A percentile compares a stretch with the other conserved stretches of the same genome.
Conservation (phyloP, 2,113 vertebrate genomes). For the Nansenia antarctica region DNA sequence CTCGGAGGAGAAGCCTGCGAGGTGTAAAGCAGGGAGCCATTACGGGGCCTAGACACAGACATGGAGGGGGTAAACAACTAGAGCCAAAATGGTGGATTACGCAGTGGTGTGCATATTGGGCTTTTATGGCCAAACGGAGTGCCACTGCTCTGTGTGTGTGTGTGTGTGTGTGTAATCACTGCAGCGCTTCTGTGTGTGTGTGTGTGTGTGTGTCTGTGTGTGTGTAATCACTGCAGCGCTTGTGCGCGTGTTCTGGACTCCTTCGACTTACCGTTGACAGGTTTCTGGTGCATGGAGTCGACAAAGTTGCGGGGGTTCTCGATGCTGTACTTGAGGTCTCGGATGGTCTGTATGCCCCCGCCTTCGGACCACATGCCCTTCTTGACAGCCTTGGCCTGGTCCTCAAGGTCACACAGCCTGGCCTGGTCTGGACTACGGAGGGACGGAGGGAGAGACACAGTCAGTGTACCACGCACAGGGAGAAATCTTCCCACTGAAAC, state of each 20-base stretch:
- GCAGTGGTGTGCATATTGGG: not conserved
- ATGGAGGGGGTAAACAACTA: not conserved
- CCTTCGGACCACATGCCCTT: slow-evolving; percentile 95
- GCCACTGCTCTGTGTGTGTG: not conserved
- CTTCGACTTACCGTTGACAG: slow-evolving; percentile 87
- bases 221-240: too few relatives aligned
- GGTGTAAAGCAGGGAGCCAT: slow-evolving; percentile 18
- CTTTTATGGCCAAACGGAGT: not conserved
- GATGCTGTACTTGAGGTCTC: slow-evolving; percentile 92
- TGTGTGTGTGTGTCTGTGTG: not conserved
- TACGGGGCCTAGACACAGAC: slow-evolving; percentile 24
- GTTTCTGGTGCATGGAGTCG: slow-evolving; percentile 95
- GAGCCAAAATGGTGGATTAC: slow-evolving; percentile 12
- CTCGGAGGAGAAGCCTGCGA: slow-evolving; percentile 33
- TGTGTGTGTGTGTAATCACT: not conserved
- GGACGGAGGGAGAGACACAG: not conserved
- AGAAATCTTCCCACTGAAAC: too few relatives aligned
- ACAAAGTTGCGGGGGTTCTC: slow-evolving; percentile 96
- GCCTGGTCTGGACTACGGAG: slow-evolving; percentile 86
- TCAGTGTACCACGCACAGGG: not conserved
- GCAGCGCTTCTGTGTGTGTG: not conserved
- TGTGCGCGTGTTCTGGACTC: too few relatives aligned
- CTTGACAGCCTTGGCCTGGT: slow-evolving; percentile 85
- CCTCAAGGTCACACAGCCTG: slow-evolving; percentile 90
- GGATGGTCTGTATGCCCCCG: slow-evolving; percentile 83